These are phyloP conservation scores for Enteromius radiatus DNA, from an alignment of 2,797 vertebrate species.

Conservation along the genomic window DNA sequence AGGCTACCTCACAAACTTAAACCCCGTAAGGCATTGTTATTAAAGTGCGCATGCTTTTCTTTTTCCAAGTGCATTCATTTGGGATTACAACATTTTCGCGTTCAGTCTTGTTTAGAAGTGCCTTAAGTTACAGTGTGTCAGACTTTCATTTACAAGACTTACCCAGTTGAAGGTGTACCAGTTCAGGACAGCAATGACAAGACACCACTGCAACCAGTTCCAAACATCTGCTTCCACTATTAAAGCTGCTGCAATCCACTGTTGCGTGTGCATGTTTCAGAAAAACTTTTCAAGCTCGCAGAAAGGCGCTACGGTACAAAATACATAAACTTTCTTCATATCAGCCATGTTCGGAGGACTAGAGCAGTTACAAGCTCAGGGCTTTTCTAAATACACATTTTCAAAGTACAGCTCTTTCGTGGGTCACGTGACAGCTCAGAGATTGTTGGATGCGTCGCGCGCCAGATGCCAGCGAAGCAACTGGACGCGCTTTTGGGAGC, in stretches of 20 bases:
- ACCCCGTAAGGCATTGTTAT: neutral
- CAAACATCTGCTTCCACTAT: slow-evolving; percentile 66
- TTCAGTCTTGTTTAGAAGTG: neutral
- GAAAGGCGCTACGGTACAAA: neutral
- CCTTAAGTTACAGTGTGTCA: neutral
- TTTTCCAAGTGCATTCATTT: neutral
- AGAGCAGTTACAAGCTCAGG: neutral
- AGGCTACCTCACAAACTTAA: neutral
- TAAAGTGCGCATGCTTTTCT: neutral
- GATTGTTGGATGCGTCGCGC: slow-evolving; percentile 18
- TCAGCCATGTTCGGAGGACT: neutral
- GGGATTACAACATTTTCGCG: neutral
- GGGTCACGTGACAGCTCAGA: slow-evolving; percentile 66
- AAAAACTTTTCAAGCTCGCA: neutral
- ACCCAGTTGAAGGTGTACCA: slow-evolving; percentile 61
- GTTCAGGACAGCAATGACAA: slow-evolving; percentile 24
- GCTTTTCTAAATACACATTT: neutral
- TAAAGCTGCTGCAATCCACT: slow-evolving; percentile 29
- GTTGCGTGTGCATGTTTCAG: neutral
- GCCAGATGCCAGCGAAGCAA: slow-evolving; percentile 69
- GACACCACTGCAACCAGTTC: slow-evolving; percentile 47
- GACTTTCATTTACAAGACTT: slow-evolving; percentile 61
- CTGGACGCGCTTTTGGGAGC: slow-evolving; percentile 42
- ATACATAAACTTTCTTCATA: neutral
- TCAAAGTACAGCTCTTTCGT: slow-evolving; percentile 16